Evolutionary conservation across 1,140 invertebrate genomes (phyloP), one percentile per base, ranked within the genome.

Genomic region (Drosophila kanapiae): DNA sequence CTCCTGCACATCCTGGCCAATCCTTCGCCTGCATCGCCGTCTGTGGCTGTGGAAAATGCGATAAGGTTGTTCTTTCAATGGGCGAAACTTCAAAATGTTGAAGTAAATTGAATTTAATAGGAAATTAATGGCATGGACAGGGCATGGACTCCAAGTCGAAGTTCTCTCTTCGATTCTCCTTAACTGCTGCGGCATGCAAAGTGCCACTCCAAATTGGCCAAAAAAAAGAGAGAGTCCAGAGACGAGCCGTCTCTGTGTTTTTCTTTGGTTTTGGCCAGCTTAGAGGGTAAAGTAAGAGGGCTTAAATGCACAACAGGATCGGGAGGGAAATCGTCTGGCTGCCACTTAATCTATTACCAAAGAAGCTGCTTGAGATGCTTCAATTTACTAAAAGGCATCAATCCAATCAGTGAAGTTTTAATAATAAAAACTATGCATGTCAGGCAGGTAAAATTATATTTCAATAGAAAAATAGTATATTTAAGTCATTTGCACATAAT

Each of bases 101-200:
- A 71, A 49, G 51, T 59, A 56, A 72, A 72, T 72, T 59, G 53
- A 72, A 72, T 72, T 72, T 72, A 71, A 72, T 72, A 59, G 31
- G 37, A 71, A 72, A 71, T 72, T 71, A 72, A 71, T 72, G 69
- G 53, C 43, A 58, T 42, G 43, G 29, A 71, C 42, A 13, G 16
- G 69, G 51, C 49, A 33, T 7, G 33, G 51, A 37, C 33, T 23
- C 14, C 35, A 40, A 57, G 64, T 40, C 27, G 7, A 7, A 10
- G 40, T 51, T 14, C 6, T 14, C 18, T 14, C 16, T 51, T n/a
- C 16, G 4, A 10, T 33, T 51, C 27, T 18, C 27, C 29, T 49
- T 33, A 43, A 43, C 61, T 35, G 31, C 23, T 6, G 31, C 18
- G 37, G 38, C n/a, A 71, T 71, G 64, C 68, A 70, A 71, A 70